Base-by-base conservation (phyloP, 2,888 invertebrate species). In the Nomada hirtipes region DNA sequence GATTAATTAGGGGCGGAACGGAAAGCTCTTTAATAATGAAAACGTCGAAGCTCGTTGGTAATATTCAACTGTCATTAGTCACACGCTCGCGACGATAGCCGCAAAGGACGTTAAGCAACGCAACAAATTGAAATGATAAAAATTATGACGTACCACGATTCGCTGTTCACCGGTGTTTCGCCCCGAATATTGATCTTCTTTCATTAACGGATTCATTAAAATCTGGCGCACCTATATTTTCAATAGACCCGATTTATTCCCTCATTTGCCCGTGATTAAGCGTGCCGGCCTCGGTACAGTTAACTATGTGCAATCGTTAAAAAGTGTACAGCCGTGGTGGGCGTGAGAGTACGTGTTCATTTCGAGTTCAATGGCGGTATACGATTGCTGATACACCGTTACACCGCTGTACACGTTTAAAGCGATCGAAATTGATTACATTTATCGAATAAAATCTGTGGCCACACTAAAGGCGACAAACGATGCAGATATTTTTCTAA, bases 211-310 rank as follows among this genome's bases (percentile, higher is more conserved):
- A 42, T 73, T 68, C 80, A 44, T 73, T 73, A 50, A 69, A 69
- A 74, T 59, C 57, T 47, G 52, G 23, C 73, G 18, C 4, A 44
- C 60, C 23, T 55, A 67, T 63, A 63, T 65, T 61, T 47, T 44
- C 63, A 61, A 68, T 85, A 60, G 59, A 18, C n/a, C 11, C 80
- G 57, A 84, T 74, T 84, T 77, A 77, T 80, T 74, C 76, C 67
- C 74, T 53, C 55, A 59, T 70, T 79, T 69, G 59, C 42, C 36
- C 65, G 67, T 74, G 82, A 82, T 82, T 77, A 79, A 71, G 61
- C 42, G 29, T 50, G 47, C 59, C 36, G 50, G 59, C 69, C 50
- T 60, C 61, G 74, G 55, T 44, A 47, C 52, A 53, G 42, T 42
- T 42, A 23, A 53, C 18, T 44, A 42, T 26, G 74, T 36, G 64